Evolutionary conservation across 2,797 vertebrate species (phyloP), one percentile per base, ranked within the genome.

Genomic region (Aratinga solstitialis): DNA sequence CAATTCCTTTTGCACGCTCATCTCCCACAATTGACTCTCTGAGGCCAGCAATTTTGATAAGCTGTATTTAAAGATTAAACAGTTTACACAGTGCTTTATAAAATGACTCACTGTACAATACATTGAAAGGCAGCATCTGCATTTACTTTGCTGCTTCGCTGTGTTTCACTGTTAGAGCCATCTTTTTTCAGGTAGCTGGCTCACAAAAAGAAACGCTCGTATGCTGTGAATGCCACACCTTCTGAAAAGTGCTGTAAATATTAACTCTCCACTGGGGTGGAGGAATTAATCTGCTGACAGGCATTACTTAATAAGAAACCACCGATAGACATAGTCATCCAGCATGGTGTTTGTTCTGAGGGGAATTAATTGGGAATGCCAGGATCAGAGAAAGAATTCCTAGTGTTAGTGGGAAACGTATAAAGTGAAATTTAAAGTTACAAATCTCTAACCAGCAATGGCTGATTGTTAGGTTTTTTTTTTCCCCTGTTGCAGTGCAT

Each of bases 321-420:
- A 43, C 4, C 0, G 0, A 50, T 4, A 24, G 42, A 56, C 0
- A 0, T 40, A 32, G 43, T 26, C 40, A 54, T 47, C 27, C 23
- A 47, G 17, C 56, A 19, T 81, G 36, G 7, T 63, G 0, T 54
- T 81, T 48, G 26, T 50, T 66, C 32, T 71, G 54, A 84, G 38
- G 8, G 43, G 32, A 43, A 71, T 50, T n/a, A 73, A 32, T 27
- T 43, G 14, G 43, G 69, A 83, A 54, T 74, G 24, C 32, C 26
- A 58, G 42, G 29, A 42, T 66, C 24, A 50, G 29, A 87, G 19
- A 45, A 73, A 82, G 16, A 58, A 69, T 77, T 89, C 40, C 23
- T 61, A 24, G 9, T 73, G 76, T 11, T 54, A 59, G 38, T 24
- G 43, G 10, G 13, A 76, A 91, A 66, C 38, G 2, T 7, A 3